Conservation (phyloP, 2,113 vertebrate genomes). For the Cairina moschata region DNA sequence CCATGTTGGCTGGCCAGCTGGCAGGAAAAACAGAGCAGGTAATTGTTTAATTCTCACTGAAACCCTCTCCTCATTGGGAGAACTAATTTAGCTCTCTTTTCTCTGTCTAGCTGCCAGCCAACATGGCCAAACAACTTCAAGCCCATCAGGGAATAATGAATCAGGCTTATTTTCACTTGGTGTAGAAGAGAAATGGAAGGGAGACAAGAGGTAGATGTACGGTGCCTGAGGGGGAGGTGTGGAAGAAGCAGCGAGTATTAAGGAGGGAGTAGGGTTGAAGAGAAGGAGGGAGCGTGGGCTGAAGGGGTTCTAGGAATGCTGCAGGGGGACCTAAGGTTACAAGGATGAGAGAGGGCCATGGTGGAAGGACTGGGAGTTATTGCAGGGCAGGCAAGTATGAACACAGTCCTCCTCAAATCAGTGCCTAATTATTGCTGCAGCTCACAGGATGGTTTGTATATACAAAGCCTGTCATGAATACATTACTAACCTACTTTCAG, state of each 20-base stretch:
- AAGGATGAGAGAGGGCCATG: neutral
- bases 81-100: slow-evolving; percentile 26
- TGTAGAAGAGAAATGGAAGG: neutral
- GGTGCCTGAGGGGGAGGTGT: neutral
- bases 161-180: neutral
- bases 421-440: neutral
- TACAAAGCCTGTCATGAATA: neutral
- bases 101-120: slow-evolving; percentile 7
- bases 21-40: slow-evolving; percentile 42
- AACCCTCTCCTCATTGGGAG: neutral
- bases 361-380: neutral
- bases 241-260: neutral
- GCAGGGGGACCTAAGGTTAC: neutral
- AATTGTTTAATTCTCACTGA: slow-evolving; percentile 45
- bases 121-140: neutral
- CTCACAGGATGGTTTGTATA: neutral
- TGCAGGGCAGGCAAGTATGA: neutral
- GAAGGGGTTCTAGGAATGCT: neutral
- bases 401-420: neutral
- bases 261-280: neutral
- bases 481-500: neutral
- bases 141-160: slow-evolving; percentile 13
- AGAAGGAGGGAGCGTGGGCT: neutral
- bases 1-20: slow-evolving; percentile 31
- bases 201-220: neutral